Conservation (phyloP, 2,888 invertebrate genomes). For the Phania funesta region DNA sequence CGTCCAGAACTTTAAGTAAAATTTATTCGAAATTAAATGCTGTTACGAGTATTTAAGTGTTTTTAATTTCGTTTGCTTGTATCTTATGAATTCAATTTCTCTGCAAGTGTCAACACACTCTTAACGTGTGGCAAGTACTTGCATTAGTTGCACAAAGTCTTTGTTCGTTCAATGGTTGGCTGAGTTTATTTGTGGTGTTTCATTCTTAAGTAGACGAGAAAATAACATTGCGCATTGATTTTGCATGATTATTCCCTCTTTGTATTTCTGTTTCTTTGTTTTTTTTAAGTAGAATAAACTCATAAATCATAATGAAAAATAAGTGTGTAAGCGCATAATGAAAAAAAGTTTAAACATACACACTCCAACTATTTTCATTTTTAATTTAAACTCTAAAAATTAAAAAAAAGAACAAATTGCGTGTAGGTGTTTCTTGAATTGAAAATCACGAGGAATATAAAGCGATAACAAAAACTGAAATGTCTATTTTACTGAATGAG, state of each 20-base stretch:
- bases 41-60: no score
- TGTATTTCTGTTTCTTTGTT: background rate
- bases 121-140: slow-evolving; percentile 47
- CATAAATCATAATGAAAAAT: slow-evolving; percentile 50
- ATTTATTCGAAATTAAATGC: no score
- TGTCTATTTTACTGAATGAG: no score
- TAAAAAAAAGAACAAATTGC: no score
- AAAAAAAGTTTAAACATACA: no score
- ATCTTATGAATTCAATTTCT: background rate
- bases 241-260: slow-evolving; percentile 12
- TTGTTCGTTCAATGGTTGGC: slow-evolving; percentile 50
- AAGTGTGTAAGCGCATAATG: slow-evolving; percentile 12
- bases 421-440: no score
- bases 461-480: no score
- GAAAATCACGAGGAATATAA: no score
- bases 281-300: slow-evolving; percentile 42
- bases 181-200: slow-evolving; percentile 27
- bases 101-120: slow-evolving; percentile 35
- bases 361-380: no score
- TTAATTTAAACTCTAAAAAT: no score
- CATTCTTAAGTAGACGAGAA: slow-evolving; percentile 41
- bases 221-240: slow-evolving; percentile 32
- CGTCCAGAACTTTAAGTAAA: no score
- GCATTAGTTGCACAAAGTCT: slow-evolving; percentile 36
- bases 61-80: background rate